Percentiles rank a stretch among this genome's conserved stretches.
These are phyloP conservation scores for Drosophila santomea DNA, from an alignment of 1,140 invertebrate species.

Conservation along the genomic window DNA sequence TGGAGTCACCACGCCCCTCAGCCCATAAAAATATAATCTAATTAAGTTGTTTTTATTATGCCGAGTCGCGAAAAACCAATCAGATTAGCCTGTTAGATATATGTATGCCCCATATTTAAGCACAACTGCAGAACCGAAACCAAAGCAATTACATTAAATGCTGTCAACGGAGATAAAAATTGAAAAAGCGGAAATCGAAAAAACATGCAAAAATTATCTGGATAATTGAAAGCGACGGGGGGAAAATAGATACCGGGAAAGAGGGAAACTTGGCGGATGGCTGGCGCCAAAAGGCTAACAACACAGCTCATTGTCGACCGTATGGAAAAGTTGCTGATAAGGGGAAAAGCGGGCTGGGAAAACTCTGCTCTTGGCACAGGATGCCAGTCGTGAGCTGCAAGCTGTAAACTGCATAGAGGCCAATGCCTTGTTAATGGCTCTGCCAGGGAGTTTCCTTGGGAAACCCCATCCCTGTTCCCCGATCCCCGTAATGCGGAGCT, in stretches of 20 bases:
- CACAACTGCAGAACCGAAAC: constrained; percentile 29
- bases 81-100: constrained; percentile 62
- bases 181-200: constrained; percentile 57
- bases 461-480: constrained; percentile 1
- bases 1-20: constrained; percentile 1
- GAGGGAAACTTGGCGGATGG: constrained; percentile 41
- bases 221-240: constrained; percentile 60
- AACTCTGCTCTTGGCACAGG: constrained; percentile 62
- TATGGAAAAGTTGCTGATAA: constrained; percentile 44
- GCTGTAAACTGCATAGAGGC: constrained; percentile 53
- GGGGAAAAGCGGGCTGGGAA: constrained; percentile 1
- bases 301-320: constrained; percentile 50
- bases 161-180: constrained; percentile 21
- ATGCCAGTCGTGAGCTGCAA: constrained; percentile 42
- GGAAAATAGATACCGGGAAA: constrained; percentile 39
- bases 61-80: constrained; percentile 71
- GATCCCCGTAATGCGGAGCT: constrained; percentile 25
- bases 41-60: constrained; percentile 75
- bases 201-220: constrained; percentile 73
- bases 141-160: constrained; percentile 77
- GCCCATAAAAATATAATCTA: constrained; percentile 65
- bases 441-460: constrained; percentile 25
- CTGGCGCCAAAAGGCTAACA: constrained; percentile 70
- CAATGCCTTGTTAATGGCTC: constrained; percentile 77
- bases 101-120: constrained; percentile 38